A percentile compares a stretch with the other conserved stretches of the same genome.
Conservation (phyloP, 2,113 vertebrate genomes). For the Progne subis region DNA sequence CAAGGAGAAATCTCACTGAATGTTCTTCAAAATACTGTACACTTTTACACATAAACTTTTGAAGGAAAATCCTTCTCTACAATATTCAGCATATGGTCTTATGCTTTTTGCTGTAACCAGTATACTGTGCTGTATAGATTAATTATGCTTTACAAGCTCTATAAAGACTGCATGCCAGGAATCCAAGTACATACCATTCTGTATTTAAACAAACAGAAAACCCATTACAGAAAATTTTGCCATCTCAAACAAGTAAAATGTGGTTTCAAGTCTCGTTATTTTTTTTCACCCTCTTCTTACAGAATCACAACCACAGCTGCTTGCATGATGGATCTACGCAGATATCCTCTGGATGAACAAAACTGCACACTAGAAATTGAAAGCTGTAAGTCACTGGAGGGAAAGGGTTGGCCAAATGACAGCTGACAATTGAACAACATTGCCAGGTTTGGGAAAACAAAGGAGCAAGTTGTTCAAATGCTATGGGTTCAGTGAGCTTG, state of each 20-base stretch:
- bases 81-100: neutral
- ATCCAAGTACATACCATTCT: neutral
- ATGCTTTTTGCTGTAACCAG: neutral
- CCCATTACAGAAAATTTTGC: neutral
- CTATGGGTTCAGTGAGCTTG: neutral
- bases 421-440: neutral
- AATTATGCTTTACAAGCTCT: neutral
- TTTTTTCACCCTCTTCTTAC: neutral
- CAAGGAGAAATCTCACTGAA: neutral
- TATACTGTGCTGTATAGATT: neutral
- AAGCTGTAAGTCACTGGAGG: constrained; percentile 86
- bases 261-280: neutral
- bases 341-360: constrained; percentile 92
- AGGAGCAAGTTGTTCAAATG: neutral
- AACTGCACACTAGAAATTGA: constrained; percentile 95
- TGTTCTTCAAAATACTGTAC: neutral
- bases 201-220: constrained; percentile 1
- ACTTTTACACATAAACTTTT: neutral
- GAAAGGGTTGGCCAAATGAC: neutral
- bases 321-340: constrained; percentile 95
- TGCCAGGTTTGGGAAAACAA: neutral
- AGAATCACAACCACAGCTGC: constrained; percentile 95
- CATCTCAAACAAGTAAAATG: neutral
- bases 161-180: neutral
- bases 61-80: neutral